Conservation (phyloP, 1,140 invertebrate genomes). For the Drosophila funebris region DNA sequence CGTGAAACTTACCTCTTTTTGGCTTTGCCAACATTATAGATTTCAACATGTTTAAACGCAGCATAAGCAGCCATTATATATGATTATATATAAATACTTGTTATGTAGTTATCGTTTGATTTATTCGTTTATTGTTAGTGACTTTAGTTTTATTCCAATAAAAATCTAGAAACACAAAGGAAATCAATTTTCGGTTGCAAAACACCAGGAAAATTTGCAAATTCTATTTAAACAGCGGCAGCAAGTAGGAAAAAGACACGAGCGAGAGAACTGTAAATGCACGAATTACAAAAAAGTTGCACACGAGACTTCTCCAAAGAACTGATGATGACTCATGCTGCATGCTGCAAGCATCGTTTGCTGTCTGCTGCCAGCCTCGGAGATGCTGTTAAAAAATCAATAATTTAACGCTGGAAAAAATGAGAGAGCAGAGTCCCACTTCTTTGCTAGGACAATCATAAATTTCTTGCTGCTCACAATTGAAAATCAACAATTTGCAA, state of each 20-base stretch:
- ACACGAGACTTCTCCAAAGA: slow-evolving; percentile 7
- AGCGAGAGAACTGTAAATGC: slow-evolving; percentile 9
- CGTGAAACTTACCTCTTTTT: slow-evolving; percentile 86
- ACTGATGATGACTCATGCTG: slow-evolving; percentile 38
- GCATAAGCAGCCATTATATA: slow-evolving; percentile 88
- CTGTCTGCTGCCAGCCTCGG: slow-evolving; percentile 8
- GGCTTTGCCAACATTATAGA: slow-evolving; percentile 89
- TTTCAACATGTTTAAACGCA: slow-evolving; percentile 89
- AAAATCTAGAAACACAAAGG: slow-evolving; percentile 33
- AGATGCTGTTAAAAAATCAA: slow-evolving; percentile 45
- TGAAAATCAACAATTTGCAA: slow-evolving; percentile 21
- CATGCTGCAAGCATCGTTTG: slow-evolving; percentile 6
- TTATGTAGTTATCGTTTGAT: slow-evolving; percentile 16
- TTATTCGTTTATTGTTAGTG: slow-evolving; percentile 16
- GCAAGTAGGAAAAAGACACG: neutral
- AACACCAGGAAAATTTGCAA: slow-evolving; percentile 26
- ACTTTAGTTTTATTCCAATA: slow-evolving; percentile 40
- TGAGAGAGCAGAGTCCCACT: slow-evolving; percentile 4
- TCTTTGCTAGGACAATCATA: neutral
- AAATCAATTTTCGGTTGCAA: neutral
- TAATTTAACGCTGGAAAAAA: slow-evolving; percentile 21
- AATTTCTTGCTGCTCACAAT: slow-evolving; percentile 4
- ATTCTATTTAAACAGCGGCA: slow-evolving; percentile 8
- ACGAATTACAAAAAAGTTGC: neutral
- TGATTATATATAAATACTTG: slow-evolving; percentile 31